Base-by-base conservation (phyloP, 2,113 vertebrate genomes). In the Rhea pennata region DNA sequence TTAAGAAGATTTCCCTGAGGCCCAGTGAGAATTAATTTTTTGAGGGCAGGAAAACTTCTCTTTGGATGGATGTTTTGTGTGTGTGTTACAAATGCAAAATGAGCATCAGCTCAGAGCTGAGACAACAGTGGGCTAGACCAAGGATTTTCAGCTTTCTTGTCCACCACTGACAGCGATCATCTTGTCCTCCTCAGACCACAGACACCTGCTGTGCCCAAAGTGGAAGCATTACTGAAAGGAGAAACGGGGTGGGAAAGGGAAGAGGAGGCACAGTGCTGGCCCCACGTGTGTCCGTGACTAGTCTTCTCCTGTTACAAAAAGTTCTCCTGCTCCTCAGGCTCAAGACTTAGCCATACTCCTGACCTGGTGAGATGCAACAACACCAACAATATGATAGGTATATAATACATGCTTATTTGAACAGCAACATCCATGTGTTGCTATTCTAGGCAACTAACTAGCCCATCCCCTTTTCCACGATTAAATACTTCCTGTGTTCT, bases 401-500 rank as follows among this genome's bases (percentile, higher is more conserved):
- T 48, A 48, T 48, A 48, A 48, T 19, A 48, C 8, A 48, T 8
- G 24, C 7, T 74, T 69, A 39, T 2, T 79, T 72, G 84, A 22
- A 42, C n/a, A 71, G 3, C 3, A 65, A n/a, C 11, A 92, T n/a
- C n/a, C 12, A 40, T 10, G 8, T 7, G 12, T 12, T n/a, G 51
- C 33, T 71, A 24, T 29, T 44, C 12, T 19, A 5, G 22, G 16
- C 67, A 91, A 62, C 10, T 58, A 40, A 71, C 23, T 53, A 44
- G 22, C 19, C 40, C 4, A 5, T 36, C 12, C 4, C 15, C 65
- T 79, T 48, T 53, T 53, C 8, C 33, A 17, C 11, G 46, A 7
- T 2, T 3, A 58, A 64, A 77, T 5, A 4, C 22, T 67, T 66
- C 7, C 27, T 56, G 61, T 0, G 0, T 36, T 58, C 72, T 61